These are phyloP conservation scores for Eupithecia centaureata DNA, from an alignment of 2,888 invertebrate species.

Conservation along the genomic window DNA sequence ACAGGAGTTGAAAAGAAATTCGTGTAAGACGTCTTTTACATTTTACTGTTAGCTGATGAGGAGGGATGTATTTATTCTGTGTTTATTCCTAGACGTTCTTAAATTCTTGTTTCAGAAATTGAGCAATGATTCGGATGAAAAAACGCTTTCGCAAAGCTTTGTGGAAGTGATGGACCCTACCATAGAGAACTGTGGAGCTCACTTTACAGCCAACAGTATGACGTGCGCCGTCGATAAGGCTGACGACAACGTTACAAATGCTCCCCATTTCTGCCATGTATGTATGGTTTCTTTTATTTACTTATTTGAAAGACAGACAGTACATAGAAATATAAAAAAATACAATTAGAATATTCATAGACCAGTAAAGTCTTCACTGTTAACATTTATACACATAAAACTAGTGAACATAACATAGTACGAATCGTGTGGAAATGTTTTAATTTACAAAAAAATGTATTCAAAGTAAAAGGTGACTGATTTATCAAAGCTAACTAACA, in stretches of 20 bases:
- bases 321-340: too few relatives aligned
- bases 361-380: too few relatives aligned
- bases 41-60: too few relatives aligned
- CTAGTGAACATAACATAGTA: too few relatives aligned
- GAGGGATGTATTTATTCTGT: too few relatives aligned
- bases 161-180: constrained; percentile 60
- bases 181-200: constrained; percentile 57
- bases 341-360: too few relatives aligned
- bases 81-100: not conserved
- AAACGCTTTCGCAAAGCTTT: constrained; percentile 54
- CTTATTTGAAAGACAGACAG: not conserved
- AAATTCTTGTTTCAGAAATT: constrained; percentile 1
- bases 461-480: too few relatives aligned
- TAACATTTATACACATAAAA: not conserved
- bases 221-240: constrained; percentile 57
- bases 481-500: too few relatives aligned
- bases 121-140: constrained; percentile 47
- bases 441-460: too few relatives aligned
- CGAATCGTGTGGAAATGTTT: too few relatives aligned
- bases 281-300: constrained; percentile 13
- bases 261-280: constrained; percentile 65
- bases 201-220: constrained; percentile 62
- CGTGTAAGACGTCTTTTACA: too few relatives aligned
- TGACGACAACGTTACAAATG: constrained; percentile 53
- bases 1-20: too few relatives aligned